Percentiles rank a stretch among this genome's conserved stretches.
Evolutionary conservation across 2,113 vertebrate genomes (phyloP).

Genomic region (Suricata suricatta): DNA sequence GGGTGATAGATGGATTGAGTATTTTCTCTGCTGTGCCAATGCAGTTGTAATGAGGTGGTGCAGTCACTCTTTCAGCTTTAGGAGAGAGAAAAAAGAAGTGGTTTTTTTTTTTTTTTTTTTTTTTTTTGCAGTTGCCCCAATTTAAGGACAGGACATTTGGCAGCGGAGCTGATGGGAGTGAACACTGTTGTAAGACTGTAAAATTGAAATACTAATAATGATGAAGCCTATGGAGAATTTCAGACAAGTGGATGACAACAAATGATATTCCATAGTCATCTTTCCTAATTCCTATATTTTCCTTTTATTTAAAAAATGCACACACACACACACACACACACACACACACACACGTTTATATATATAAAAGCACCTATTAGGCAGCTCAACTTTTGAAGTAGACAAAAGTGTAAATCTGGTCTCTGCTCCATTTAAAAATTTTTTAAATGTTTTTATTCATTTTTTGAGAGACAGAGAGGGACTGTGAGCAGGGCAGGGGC

Average conservation of each 20-base stretch:
- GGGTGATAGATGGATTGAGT: no score
- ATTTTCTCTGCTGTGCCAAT: slow-evolving; percentile 43
- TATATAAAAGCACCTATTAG: slow-evolving; percentile 42
- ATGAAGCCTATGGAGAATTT: slow-evolving; percentile 56
- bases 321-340: no score
- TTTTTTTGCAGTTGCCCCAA: slow-evolving; percentile 57
- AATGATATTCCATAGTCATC: slow-evolving; percentile 19
- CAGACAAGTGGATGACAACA: slow-evolving; percentile 66
- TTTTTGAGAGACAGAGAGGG: no score
- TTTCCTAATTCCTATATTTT: slow-evolving; percentile 62
- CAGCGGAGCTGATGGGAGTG: slow-evolving; percentile 66
- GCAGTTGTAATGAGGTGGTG: slow-evolving; percentile 71
- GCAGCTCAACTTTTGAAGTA: slow-evolving; percentile 35
- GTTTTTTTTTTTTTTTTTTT: not conserved
- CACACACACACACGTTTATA: no score
- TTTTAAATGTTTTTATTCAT: no score
- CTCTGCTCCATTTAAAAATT: not conserved
- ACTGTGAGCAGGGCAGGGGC: no score
- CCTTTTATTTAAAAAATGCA: slow-evolving; percentile 13
- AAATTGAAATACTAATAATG: slow-evolving; percentile 73
- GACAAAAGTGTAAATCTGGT: slow-evolving; percentile 36
- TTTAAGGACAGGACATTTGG: slow-evolving; percentile 82
- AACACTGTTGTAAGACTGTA: slow-evolving; percentile 56
- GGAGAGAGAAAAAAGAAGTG: slow-evolving; percentile 71
- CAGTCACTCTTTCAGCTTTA: slow-evolving; percentile 33